These are phyloP conservation scores for Meghimatium bilineatum DNA, from an alignment of 2,888 invertebrate species.

Conservation along the genomic window DNA sequence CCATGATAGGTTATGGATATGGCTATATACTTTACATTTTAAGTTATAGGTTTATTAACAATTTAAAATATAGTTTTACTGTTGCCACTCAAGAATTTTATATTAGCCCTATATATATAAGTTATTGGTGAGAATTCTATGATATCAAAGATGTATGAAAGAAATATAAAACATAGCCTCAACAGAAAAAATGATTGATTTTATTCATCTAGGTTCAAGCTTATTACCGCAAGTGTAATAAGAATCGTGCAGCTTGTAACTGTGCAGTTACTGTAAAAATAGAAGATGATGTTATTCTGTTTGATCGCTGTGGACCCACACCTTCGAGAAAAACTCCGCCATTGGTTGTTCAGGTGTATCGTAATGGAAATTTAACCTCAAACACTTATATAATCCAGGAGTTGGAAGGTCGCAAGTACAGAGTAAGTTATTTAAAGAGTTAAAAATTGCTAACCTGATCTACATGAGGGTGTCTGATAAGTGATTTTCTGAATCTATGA, in stretches of 20 bases:
- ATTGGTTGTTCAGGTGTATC: constrained; percentile 51
- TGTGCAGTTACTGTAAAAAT: constrained; percentile 62
- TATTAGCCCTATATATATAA: too few species aligned
- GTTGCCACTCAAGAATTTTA: too few species aligned
- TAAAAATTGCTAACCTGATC: not conserved
- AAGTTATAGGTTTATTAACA: too few species aligned
- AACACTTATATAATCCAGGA: constrained; percentile 54
- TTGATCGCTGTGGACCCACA: constrained; percentile 59
- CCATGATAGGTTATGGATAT: too few species aligned
- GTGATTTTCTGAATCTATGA: too few species aligned
- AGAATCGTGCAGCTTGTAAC: constrained; percentile 59
- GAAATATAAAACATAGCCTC: not conserved
- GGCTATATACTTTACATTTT: too few species aligned
- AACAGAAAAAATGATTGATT: not conserved
- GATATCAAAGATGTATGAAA: not conserved
- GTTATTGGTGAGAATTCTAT: too few species aligned
- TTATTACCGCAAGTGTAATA: constrained; percentile 50
- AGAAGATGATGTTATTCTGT: constrained; percentile 60
- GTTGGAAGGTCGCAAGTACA: constrained; percentile 53
- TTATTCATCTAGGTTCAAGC: not conserved
- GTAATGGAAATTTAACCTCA: constrained; percentile 58
- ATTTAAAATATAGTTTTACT: too few species aligned
- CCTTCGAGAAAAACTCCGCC: constrained; percentile 7
- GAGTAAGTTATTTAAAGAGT: constrained; percentile 38
- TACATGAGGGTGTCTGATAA: too few species aligned